phyloP scores from a whole-genome alignment of 2,113 vertebrate species.

The Hepsetus odoe region DNA sequence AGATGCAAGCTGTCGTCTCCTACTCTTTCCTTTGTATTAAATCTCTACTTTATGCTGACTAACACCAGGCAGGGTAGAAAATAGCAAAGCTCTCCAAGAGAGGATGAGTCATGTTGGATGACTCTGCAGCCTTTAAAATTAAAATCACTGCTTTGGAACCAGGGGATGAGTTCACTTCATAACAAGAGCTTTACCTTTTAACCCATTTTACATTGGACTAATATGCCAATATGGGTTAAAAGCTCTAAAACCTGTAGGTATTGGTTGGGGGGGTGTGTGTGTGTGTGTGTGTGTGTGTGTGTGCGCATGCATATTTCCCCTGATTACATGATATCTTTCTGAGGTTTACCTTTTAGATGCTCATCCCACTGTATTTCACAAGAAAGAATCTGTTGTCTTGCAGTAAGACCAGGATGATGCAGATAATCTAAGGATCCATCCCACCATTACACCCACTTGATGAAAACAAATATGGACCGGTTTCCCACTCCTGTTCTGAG shows the following conservation, averaged over 20 bases:
- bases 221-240: background rate
- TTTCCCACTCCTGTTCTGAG: background rate
- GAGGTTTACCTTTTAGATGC: no score
- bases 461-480: no score
- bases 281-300: background rate
- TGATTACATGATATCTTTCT: background rate
- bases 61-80: background rate
- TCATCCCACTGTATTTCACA: no score
- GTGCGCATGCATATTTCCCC: background rate
- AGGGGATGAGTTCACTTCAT: background rate
- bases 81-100: background rate
- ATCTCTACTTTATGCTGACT: background rate
- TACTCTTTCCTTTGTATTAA: background rate
- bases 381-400: background rate
- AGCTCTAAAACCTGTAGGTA: no score
- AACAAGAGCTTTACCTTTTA: background rate
- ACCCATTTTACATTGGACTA: background rate
- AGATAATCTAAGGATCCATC: background rate
- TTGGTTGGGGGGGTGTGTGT: no score
- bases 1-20: background rate
- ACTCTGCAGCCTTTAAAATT: background rate
- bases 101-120: constrained; percentile 32
- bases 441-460: background rate
- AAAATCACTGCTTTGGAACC: background rate
- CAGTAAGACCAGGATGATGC: background rate